Percentiles rank a stretch among this genome's conserved stretches.
phyloP scores from a whole-genome alignment of 2,797 vertebrate species.

The Xenentodon cancila region DNA sequence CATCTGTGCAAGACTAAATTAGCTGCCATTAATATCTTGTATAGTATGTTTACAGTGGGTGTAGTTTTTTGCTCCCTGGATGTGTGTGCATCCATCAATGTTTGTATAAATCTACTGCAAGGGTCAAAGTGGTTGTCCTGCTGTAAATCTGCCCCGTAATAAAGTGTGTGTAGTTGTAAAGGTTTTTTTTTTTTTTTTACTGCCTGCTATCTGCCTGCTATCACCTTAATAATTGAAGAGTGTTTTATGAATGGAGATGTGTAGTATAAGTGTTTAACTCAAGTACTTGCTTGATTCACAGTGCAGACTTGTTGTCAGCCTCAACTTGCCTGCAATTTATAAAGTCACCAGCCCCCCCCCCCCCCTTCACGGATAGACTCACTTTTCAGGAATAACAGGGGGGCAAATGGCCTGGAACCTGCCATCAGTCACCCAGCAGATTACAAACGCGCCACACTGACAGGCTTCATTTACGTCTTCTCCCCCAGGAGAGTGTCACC shows the following conservation, averaged over 20 bases:
- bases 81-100: too few species aligned
- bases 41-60: too few species aligned
- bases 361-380: conserved; percentile 49
- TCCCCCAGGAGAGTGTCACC: conserved; percentile 46
- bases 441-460: conserved; percentile 46
- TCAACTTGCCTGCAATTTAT: conserved; percentile 51
- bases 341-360: conserved; percentile 56
- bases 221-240: too few species aligned
- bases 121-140: too few species aligned
- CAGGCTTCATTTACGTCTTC: conserved; percentile 58
- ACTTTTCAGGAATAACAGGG: conserved; percentile 54
- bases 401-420: conserved; percentile 65
- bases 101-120: too few species aligned
- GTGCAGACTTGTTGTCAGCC: conserved; percentile 13
- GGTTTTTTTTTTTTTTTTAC: conserved; percentile 17
- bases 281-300: conserved; percentile 8
- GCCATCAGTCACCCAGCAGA: conserved; percentile 57
- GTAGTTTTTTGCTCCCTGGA: too few species aligned
- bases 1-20: too few species aligned
- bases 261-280: neutral
- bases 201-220: too few species aligned
- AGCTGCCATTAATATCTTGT: too few species aligned
- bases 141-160: too few species aligned
- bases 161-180: too few species aligned
- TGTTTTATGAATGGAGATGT: too few species aligned